phyloP scores from a whole-genome alignment of 2,888 invertebrate genomes.

The Mesodorylaimus sp. region DNA sequence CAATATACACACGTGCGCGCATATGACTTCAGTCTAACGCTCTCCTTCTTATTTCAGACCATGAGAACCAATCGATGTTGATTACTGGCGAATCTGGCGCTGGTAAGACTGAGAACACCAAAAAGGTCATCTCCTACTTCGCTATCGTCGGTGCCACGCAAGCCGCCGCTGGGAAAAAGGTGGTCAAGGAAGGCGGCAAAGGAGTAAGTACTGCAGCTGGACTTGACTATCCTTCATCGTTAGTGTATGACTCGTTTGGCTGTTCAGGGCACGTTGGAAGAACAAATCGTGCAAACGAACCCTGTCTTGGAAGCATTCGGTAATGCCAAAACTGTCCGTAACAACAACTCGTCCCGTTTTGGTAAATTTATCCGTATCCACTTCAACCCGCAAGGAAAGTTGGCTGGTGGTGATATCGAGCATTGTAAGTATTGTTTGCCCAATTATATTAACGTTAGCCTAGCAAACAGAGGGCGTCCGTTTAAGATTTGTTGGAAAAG shows the following conservation, averaged over 20 bases:
- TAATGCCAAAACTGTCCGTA: constrained; percentile 99
- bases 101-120: too few relatives aligned
- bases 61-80: constrained; percentile 99
- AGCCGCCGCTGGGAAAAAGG: too few relatives aligned
- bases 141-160: constrained; percentile 45
- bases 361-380: constrained; percentile 99
- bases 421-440: constrained; percentile 66
- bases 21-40: too few relatives aligned
- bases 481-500: constrained; percentile 88
- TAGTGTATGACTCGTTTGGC: not conserved
- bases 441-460: not conserved
- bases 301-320: constrained; percentile 97
- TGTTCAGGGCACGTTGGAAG: constrained; percentile 65
- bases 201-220: constrained; percentile 9
- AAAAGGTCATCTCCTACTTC: constrained; percentile 97
- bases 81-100: constrained; percentile 99
- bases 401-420: constrained; percentile 99
- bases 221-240: constrained; percentile 1
- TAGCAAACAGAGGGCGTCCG: constrained; percentile 13
- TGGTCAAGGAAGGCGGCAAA: constrained; percentile 7
- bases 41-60: constrained; percentile 58
- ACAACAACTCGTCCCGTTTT: constrained; percentile 99
- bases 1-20: too few relatives aligned
- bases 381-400: constrained; percentile 95
- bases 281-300: constrained; percentile 99